Evolutionary conservation across 2,113 vertebrate species (phyloP).

Genomic region (Cyprinus carpio): DNA sequence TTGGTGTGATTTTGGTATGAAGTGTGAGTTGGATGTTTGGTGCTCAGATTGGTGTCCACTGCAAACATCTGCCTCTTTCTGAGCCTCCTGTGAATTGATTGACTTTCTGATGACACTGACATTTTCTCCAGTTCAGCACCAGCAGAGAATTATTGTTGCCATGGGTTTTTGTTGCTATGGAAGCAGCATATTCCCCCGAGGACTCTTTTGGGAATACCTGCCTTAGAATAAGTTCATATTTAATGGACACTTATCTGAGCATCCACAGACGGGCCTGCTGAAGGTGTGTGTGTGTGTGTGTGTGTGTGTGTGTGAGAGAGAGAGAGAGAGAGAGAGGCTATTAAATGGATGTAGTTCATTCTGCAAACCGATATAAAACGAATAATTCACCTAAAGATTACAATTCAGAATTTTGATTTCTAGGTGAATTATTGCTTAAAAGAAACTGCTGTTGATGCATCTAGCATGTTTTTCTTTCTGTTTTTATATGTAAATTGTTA

Average conservation of each 20-base stretch:
- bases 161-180: slow-evolving; percentile 42
- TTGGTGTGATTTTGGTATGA: not conserved
- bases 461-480: not conserved
- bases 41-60: not conserved
- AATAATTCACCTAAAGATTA: not conserved
- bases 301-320: not conserved
- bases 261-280: not conserved
- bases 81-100: not conserved
- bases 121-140: slow-evolving; percentile 23
- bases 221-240: slow-evolving; percentile 25
- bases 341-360: not conserved
- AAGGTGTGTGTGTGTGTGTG: not conserved
- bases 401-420: not conserved
- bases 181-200: slow-evolving; percentile 20
- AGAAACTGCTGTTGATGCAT: not conserved
- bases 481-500: slow-evolving; percentile 19
- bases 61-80: not conserved
- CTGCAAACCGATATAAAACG: not conserved
- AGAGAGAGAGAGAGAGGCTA: too few species aligned
- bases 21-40: not conserved
- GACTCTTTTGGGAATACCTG: slow-evolving; percentile 16
- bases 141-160: slow-evolving; percentile 33
- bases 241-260: slow-evolving; percentile 26
- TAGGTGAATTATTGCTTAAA: not conserved
- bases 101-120: slow-evolving; percentile 35